A percentile compares a stretch with the other conserved stretches of the same genome.
phyloP scores from a whole-genome alignment of 2,113 vertebrate genomes.

The Ia io region DNA sequence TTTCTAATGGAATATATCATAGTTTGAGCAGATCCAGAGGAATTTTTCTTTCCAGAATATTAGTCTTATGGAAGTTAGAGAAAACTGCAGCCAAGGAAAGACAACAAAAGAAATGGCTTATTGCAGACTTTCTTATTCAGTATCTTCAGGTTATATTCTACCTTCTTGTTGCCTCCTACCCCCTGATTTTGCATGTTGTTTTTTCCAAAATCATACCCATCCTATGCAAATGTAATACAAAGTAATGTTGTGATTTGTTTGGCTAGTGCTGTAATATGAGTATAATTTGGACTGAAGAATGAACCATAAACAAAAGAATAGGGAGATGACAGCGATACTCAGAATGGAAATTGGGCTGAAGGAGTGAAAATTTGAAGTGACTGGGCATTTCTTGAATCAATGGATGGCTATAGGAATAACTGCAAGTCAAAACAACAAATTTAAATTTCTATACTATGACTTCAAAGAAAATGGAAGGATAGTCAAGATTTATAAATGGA shows the following conservation, averaged over 20 bases:
- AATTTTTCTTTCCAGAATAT: not conserved
- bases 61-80: not conserved
- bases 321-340: not conserved
- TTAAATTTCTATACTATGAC: not conserved
- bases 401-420: not conserved
- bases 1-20: not conserved
- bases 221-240: not conserved
- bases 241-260: not conserved
- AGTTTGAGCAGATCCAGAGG: not conserved
- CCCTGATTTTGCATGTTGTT: not conserved
- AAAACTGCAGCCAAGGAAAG: not conserved
- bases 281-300: not conserved
- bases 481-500: not conserved
- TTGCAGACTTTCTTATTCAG: not conserved
- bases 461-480: not conserved
- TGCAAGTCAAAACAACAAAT: constrained; percentile 3
- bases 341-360: not conserved
- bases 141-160: not conserved
- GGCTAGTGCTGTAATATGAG: not conserved
- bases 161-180: not conserved
- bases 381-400: not conserved
- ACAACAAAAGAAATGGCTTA: not conserved
- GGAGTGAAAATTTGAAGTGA: not conserved
- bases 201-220: not conserved
- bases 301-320: not conserved